Evolutionary conservation across 2,888 invertebrate species (phyloP).

Genomic region (Drosophila antonietae): DNA sequence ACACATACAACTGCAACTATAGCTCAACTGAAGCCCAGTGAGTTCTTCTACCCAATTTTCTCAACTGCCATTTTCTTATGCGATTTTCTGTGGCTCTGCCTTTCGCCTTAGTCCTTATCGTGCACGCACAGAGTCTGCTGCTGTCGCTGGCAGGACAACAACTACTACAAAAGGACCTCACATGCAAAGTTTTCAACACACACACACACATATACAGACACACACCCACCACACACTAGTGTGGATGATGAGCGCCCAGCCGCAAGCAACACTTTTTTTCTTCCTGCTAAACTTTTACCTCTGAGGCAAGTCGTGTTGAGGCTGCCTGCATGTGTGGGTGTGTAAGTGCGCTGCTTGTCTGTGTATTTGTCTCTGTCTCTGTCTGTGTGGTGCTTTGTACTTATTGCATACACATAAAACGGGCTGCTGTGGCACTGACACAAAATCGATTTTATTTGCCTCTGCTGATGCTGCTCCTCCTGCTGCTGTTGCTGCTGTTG

Average conservation of each 20-base stretch:
- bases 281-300: slow-evolving; percentile 67
- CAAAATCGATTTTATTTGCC: slow-evolving; percentile 76
- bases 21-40: slow-evolving; percentile 40
- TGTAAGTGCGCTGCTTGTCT: not conserved
- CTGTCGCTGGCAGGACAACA: slow-evolving; percentile 22
- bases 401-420: slow-evolving; percentile 55
- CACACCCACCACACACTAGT: not conserved
- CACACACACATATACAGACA: not conserved
- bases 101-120: slow-evolving; percentile 60
- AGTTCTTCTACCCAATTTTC: slow-evolving; percentile 21
- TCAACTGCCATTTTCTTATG: slow-evolving; percentile 14
- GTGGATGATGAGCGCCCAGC: slow-evolving; percentile 20
- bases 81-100: slow-evolving; percentile 21
- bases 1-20: slow-evolving; percentile 45
- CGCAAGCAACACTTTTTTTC: slow-evolving; percentile 54
- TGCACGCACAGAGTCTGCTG: slow-evolving; percentile 66
- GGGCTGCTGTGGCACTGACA: slow-evolving; percentile 67
- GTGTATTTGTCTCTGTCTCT: not conserved
- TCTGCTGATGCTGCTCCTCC: slow-evolving; percentile 25
- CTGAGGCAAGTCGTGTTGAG: slow-evolving; percentile 12
- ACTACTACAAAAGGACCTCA: slow-evolving; percentile 37
- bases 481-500: slow-evolving; percentile 25
- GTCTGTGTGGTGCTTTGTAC: slow-evolving; percentile 35
- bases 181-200: slow-evolving; percentile 72
- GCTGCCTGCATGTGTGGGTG: not conserved